phyloP scores from a whole-genome alignment of 2,797 vertebrate species.

The Stomatorhinus walkeri region DNA sequence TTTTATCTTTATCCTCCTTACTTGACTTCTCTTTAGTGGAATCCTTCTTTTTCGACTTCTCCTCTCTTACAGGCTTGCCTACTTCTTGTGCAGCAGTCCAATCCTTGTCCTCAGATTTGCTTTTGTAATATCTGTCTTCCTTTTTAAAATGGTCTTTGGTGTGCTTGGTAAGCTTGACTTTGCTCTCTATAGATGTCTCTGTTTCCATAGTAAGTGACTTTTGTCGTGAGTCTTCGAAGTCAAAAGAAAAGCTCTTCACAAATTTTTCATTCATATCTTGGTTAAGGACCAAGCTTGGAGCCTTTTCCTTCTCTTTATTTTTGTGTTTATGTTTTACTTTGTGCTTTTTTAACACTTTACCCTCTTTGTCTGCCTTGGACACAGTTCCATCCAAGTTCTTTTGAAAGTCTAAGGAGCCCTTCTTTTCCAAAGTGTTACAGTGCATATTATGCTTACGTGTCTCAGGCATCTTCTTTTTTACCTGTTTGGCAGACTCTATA shows the following conservation, averaged over 20 bases:
- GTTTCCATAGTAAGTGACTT: conserved; percentile 78
- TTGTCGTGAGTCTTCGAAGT: conserved; percentile 87
- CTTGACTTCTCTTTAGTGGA: conserved; percentile 77
- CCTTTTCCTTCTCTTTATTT: conserved; percentile 85
- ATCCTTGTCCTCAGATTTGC: conserved; percentile 84
- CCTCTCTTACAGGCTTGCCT: conserved; percentile 77
- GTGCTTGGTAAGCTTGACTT: conserved; percentile 79
- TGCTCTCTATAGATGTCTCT: conserved; percentile 73
- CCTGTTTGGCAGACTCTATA: conserved; percentile 84
- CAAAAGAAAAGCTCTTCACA: conserved; percentile 87
- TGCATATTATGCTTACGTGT: conserved; percentile 77
- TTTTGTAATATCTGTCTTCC: conserved; percentile 79
- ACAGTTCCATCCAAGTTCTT: conserved; percentile 74
- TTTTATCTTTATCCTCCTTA: conserved; percentile 83
- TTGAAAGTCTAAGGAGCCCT: conserved; percentile 70
- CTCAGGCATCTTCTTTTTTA: conserved; percentile 84
- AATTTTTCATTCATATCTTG: conserved; percentile 90
- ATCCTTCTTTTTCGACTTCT: conserved; percentile 90
- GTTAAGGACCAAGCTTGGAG: conserved; percentile 68
- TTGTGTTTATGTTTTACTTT: conserved; percentile 99
- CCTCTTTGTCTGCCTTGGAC: conserved; percentile 90
- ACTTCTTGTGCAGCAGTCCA: conserved; percentile 81
- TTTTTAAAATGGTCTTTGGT: conserved; percentile 91
- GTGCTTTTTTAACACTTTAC: conserved; percentile 97
- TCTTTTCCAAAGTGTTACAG: conserved; percentile 71